Base-by-base conservation (phyloP, 2,888 invertebrate species). In the Himalopsyche kuldschensis region DNA sequence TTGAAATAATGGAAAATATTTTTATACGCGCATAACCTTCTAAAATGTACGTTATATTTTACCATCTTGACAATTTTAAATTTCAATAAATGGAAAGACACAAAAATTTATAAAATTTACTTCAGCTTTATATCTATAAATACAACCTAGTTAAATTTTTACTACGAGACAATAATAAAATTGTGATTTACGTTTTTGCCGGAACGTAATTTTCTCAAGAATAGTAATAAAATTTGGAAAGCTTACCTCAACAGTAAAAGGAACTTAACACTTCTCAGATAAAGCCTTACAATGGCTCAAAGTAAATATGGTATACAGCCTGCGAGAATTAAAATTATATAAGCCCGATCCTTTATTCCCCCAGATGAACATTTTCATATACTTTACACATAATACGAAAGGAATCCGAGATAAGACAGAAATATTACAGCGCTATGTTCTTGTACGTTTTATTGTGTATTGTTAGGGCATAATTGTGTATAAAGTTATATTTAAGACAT, bases 331-430 rank as follows among this genome's bases (percentile, higher is more conserved):
- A 69, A 69, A 69, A 69, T 69, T 69, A 69, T 69, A 69, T 69
- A 27, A 69, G 69, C 69, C 27, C 24, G 27, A 69, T 69, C 69
- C 69, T 69, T 69, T 69, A 69, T 69, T 69, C 69, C 69, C 69
- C 69, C 69, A 69, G 69, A 69, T 69, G 41, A 76, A 76, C 41
- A 41, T 76, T 76, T 76, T 76, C 32, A 76, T 76, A 76, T 35
- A 32, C 30, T 76, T 76, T 76, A 3, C 76, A 32, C 76, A 41
- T 76, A 76, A 76, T 41, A 76, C 20, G 76, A 41, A 76, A 76
- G 76, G 76, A 32, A 35, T 76, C 41, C 8, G 41, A 76, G 76
- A 76, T 76, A 76, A 76, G 76, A 41, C 41, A 41, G 69, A 69
- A 27, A 69, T 69, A 69, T 69, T 27, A 24, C 30, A 15, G 69